Percentiles rank a stretch among this genome's conserved stretches.
Conservation (phyloP, 2,797 vertebrate genomes). For the Sparidentex hasta region DNA sequence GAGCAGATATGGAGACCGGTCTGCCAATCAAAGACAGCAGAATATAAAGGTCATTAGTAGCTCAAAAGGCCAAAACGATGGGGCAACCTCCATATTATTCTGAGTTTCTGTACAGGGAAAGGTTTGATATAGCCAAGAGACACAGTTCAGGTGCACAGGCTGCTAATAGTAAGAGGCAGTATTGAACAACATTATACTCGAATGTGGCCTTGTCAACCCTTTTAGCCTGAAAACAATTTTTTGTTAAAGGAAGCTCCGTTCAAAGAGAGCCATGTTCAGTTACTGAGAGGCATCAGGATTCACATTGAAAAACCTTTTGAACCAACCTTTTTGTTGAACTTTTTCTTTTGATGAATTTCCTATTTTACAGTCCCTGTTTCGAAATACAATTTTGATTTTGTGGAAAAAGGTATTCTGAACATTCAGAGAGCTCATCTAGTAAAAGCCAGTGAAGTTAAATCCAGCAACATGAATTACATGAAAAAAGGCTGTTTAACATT, state of each 20-base stretch:
- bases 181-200: conserved; percentile 4
- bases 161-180: conserved; percentile 7
- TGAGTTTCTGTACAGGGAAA: conserved; percentile 4
- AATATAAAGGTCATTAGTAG: conserved; percentile 56
- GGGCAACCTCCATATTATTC: conserved; percentile 12
- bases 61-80: conserved; percentile 28
- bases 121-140: conserved; percentile 23
- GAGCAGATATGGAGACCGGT: conserved; percentile 51
- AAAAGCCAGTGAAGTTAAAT: neutral
- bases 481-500: conserved; percentile 12
- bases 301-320: conserved; percentile 30
- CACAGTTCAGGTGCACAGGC: conserved; percentile 8
- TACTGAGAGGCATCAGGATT: conserved; percentile 35
- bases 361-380: conserved; percentile 23
- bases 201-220: conserved; percentile 12
- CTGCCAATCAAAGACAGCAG: conserved; percentile 59
- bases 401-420: conserved; percentile 4
- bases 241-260: neutral
- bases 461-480: conserved; percentile 8
- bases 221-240: conserved; percentile 9
- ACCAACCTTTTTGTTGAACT: conserved; percentile 33
- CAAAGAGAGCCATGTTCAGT: conserved; percentile 26
- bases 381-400: conserved; percentile 24
- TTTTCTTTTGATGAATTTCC: conserved; percentile 36
- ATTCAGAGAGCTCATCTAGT: conserved; percentile 1